Conservation (phyloP, 2,113 vertebrate species). For the Lamprotornis superbus region DNA sequence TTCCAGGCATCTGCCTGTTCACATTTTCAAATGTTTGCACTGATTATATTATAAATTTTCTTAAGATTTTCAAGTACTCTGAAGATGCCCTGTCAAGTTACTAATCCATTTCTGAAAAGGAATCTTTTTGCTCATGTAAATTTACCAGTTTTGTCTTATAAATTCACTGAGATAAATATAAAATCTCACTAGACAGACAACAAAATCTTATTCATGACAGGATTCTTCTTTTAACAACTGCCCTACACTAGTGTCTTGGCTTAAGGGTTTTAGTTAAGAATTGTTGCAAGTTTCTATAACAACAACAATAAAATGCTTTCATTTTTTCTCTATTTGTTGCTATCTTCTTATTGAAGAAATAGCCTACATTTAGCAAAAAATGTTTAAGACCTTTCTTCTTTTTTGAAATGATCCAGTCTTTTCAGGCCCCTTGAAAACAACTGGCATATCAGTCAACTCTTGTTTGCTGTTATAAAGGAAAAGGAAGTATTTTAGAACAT, state of each 20-base stretch:
- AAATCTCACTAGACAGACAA: neutral
- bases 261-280: neutral
- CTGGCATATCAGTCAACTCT: neutral
- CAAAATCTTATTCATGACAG: neutral
- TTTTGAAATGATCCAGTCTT: neutral
- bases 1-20: neutral
- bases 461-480: neutral
- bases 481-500: slow-evolving; percentile 3
- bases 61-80: neutral
- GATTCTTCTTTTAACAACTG: neutral
- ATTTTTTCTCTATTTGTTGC: neutral
- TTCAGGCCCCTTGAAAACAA: neutral
- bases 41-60: neutral
- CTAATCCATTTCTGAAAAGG: neutral
- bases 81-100: neutral
- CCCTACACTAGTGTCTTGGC: neutral
- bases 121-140: neutral
- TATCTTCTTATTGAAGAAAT: neutral
- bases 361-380: neutral
- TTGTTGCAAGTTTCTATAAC: neutral
- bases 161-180: neutral
- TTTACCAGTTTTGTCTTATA: neutral
- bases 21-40: neutral
- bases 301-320: neutral
- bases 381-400: neutral